Percentiles rank a stretch among this genome's conserved stretches.
Evolutionary conservation across 2,113 vertebrate genomes (phyloP).

Genomic region (Alces alces): DNA sequence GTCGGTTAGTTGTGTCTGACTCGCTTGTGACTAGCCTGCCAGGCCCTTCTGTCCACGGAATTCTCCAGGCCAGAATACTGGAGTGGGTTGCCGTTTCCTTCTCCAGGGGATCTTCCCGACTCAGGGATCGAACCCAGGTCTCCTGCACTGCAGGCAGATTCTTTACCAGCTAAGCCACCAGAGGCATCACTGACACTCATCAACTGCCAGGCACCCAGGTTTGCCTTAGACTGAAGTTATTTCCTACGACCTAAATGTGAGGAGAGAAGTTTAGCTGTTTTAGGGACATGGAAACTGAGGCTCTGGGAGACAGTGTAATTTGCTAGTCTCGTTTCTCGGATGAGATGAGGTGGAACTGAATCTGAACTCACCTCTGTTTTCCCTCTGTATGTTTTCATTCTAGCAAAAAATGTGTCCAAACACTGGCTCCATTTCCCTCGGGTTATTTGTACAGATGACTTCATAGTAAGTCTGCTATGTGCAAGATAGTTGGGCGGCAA

Average conservation of each 20-base stretch:
- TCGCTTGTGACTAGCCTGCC: not conserved
- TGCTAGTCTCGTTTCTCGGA: not conserved
- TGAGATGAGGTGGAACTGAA: not conserved
- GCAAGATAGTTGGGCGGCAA: not conserved
- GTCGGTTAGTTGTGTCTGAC: not conserved
- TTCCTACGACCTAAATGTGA: not conserved
- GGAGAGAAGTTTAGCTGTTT: not conserved
- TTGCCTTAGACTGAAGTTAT: too few species aligned
- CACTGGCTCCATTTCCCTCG: not conserved
- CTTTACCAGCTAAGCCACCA: not conserved
- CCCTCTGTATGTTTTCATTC: not conserved
- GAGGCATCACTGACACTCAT: not conserved
- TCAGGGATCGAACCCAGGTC: not conserved
- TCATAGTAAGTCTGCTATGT: accelerated
- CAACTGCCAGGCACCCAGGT: not conserved
- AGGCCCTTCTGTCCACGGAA: not conserved
- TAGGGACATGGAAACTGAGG: not conserved
- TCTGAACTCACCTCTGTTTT: not conserved
- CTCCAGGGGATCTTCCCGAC: not conserved
- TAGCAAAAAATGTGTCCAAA: not conserved
- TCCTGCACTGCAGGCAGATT: not conserved
- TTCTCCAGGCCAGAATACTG: not conserved
- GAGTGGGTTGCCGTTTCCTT: not conserved
- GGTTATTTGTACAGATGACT: not conserved
- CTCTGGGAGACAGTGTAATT: not conserved